These are phyloP conservation scores for Epiperipatus broadwayi DNA, from an alignment of 2,888 invertebrate species.

Conservation along the genomic window DNA sequence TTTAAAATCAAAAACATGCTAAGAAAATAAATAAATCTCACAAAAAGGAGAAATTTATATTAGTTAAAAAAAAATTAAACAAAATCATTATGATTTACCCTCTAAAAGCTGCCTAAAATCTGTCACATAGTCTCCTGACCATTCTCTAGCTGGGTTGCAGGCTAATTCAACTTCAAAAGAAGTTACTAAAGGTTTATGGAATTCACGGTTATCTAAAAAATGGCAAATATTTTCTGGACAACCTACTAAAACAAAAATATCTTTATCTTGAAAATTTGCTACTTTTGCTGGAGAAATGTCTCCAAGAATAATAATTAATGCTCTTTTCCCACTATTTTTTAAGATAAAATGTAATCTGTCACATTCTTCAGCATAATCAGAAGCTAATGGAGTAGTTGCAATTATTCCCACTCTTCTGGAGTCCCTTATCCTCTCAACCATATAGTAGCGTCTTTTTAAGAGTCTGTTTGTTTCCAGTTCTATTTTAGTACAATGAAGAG, in stretches of 20 bases:
- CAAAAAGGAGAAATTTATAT: no score
- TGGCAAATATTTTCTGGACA: constrained; percentile 73
- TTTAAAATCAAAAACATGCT: no score
- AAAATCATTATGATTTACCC: constrained; percentile 14
- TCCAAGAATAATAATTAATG: constrained; percentile 77
- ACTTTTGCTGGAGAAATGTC: constrained; percentile 84
- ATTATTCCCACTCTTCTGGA: constrained; percentile 66
- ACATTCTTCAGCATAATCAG: constrained; percentile 53
- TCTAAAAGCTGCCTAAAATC: constrained; percentile 57
- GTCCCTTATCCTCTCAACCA: constrained; percentile 79
- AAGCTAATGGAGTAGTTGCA: constrained; percentile 70
- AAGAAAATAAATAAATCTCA: no score
- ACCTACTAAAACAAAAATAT: constrained; percentile 72
- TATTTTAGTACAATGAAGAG: background rate
- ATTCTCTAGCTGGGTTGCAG: constrained; percentile 34
- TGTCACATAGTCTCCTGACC: constrained; percentile 40
- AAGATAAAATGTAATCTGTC: constrained; percentile 51
- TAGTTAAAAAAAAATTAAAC: background rate
- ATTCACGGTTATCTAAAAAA: constrained; percentile 60
- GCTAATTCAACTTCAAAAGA: constrained; percentile 72
- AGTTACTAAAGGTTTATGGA: constrained; percentile 70
- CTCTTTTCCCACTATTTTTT: constrained; percentile 55
- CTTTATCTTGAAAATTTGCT: constrained; percentile 85
- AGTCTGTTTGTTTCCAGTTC: constrained; percentile 33
- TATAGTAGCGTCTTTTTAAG: constrained; percentile 56